Base-by-base conservation (phyloP, 2,797 vertebrate genomes). In the Cirrhinus mrigala region DNA sequence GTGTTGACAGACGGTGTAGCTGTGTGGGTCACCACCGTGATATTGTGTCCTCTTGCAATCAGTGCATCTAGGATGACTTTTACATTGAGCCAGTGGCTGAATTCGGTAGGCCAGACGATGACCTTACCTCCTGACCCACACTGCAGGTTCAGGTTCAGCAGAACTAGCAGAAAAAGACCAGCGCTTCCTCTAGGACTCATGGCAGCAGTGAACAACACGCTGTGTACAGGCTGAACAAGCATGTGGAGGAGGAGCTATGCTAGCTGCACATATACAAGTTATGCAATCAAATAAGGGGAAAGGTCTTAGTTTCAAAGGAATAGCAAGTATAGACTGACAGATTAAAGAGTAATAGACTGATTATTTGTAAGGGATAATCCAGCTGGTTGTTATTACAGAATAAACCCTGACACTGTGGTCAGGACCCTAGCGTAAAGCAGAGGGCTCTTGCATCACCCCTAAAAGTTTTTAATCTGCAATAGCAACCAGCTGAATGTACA, bases 51-150 rank as follows among this genome's bases (percentile, higher is more conserved):
- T 86, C 81, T 86, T 2, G 54, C 54, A 9, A 76, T 78, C 27
- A 91, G 58, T 27, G 78, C 79, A 1, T 90, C 83, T 58, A 90
- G 27, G 18, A 91, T 89, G 29, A 33, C 37, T 44, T 84, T 83
- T 15, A 89, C 29, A 54, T 88, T 90, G 37, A 88, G 56, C 87
- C 90, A 90, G 70, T 90, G 89, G 70, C 90, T 90, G 48, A 87
- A 79, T 22, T 91, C 91, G 3, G 66, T 82, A 8, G 90, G 86
- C 91, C 90, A 92, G 6, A 91, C 33, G 22, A 91, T 74, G 16
- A 91, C 79, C 24, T 90, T 92, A 5, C 90, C 87, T 83, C 86
- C 86, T 22, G 64, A 62, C 5, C 70, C 76, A 14, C 46, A 20
- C 10, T 4, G 56, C 27, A 83, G 87, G 69, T 27, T 75, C 75